Evolutionary conservation across 1,140 invertebrate genomes (phyloP).

Genomic region (Doryteuthis pealeii): DNA sequence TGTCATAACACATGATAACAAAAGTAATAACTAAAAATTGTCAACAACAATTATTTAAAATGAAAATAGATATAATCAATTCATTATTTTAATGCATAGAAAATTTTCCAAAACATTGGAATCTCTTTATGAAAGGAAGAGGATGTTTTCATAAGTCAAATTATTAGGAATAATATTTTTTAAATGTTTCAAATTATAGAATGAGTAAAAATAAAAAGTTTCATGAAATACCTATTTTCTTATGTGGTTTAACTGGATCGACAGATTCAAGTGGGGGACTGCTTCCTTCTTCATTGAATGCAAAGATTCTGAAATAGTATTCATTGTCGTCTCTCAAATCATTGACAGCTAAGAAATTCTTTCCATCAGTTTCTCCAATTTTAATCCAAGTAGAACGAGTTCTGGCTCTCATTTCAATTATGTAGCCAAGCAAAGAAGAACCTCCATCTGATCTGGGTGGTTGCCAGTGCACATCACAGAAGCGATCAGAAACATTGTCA

Average conservation of each 20-base stretch:
- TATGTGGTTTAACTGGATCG: conserved; percentile 39
- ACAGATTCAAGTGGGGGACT: conserved; percentile 32
- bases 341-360: conserved; percentile 76
- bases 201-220: too few relatives aligned
- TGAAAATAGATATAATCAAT: too few relatives aligned
- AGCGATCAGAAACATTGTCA: conserved; percentile 59
- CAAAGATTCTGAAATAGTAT: conserved; percentile 95
- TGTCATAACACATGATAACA: too few relatives aligned
- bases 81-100: too few relatives aligned
- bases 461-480: conserved; percentile 71
- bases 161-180: too few relatives aligned
- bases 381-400: conserved; percentile 65
- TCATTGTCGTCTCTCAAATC: conserved; percentile 86
- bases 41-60: too few relatives aligned
- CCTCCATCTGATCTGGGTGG: conserved; percentile 56
- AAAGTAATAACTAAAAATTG: too few relatives aligned
- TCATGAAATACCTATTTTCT: conserved; percentile 29
- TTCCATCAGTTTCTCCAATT: conserved; percentile 52
- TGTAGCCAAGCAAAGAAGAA: conserved; percentile 52
- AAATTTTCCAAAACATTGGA: too few relatives aligned
- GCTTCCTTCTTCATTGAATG: conserved; percentile 73
- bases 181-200: too few relatives aligned
- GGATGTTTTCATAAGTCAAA: too few relatives aligned
- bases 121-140: too few relatives aligned
- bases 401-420: conserved; percentile 59